A percentile compares a stretch with the other conserved stretches of the same genome.
Conservation (phyloP, 2,888 invertebrate species). For the Hedya salicella region DNA sequence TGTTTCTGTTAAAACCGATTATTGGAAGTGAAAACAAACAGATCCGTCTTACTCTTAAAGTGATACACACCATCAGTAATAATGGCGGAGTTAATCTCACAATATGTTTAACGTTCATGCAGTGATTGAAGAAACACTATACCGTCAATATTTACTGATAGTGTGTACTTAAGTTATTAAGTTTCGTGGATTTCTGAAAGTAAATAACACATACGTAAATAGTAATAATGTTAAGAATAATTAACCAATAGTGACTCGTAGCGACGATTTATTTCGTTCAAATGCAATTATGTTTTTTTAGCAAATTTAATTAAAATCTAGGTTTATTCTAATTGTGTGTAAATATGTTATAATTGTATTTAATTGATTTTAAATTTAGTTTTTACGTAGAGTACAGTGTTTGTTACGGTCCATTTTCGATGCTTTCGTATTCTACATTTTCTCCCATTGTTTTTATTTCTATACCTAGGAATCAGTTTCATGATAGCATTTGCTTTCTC, state of each 20-base stretch:
- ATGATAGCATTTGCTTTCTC: conserved; percentile 52
- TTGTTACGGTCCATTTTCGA: conserved; percentile 38
- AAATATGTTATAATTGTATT: conserved; percentile 79
- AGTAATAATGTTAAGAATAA: conserved; percentile 75
- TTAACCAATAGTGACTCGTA: conserved; percentile 79
- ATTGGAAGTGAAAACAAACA: conserved; percentile 60
- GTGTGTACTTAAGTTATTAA: conserved; percentile 49
- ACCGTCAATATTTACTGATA: conserved; percentile 24
- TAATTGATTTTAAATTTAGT: conserved; percentile 56
- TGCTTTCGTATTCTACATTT: conserved; percentile 49
- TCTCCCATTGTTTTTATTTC: conserved; percentile 39
- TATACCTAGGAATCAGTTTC: conserved; percentile 44
- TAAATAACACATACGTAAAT: conserved; percentile 81
- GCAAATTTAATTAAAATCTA: conserved; percentile 71
- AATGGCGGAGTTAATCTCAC: neutral
- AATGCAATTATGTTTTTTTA: conserved; percentile 75
- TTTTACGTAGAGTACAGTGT: conserved; percentile 33
- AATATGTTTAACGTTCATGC: neutral
- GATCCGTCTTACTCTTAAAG: conserved; percentile 71
- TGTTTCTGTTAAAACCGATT: conserved; percentile 48
- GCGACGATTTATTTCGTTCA: conserved; percentile 73
- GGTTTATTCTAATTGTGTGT: conserved; percentile 63
- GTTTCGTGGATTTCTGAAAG: conserved; percentile 76
- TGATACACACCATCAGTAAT: conserved; percentile 19
- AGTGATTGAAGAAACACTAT: conserved; percentile 9